Evolutionary conservation across 2,797 vertebrate genomes (phyloP).

Genomic region (Onychomys arenicola): DNA sequence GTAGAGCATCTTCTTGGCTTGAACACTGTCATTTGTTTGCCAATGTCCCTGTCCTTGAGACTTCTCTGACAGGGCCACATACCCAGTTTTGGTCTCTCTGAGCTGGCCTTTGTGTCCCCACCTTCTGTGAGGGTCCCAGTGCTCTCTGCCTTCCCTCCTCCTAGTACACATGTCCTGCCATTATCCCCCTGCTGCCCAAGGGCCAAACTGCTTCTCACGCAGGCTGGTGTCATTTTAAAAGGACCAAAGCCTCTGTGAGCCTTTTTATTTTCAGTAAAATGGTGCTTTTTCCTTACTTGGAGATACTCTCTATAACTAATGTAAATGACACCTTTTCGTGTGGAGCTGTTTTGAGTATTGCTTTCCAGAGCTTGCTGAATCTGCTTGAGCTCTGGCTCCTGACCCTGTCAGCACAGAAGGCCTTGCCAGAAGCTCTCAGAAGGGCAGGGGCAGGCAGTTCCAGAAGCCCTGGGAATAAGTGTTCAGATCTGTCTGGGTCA

Average conservation of each 20-base stretch:
- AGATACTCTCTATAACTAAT: slow-evolving; percentile 70
- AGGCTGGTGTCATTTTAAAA: slow-evolving; percentile 66
- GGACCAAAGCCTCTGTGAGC: slow-evolving; percentile 78
- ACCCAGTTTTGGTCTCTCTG: not conserved
- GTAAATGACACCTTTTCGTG: slow-evolving; percentile 68
- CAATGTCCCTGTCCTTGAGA: slow-evolving; percentile 19
- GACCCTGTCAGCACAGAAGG: not conserved
- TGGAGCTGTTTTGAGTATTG: slow-evolving; percentile 47
- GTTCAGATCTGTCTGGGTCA: slow-evolving; percentile 40
- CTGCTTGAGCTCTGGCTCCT: slow-evolving; percentile 55
- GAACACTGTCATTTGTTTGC: not conserved
- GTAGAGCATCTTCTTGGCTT: not conserved
- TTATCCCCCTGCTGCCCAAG: slow-evolving; percentile 4
- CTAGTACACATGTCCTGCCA: not conserved
- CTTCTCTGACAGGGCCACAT: slow-evolving; percentile 45
- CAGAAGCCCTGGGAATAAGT: slow-evolving; percentile 34
- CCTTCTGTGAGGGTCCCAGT: not conserved
- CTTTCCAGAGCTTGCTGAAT: slow-evolving; percentile 54
- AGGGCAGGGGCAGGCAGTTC: not conserved
- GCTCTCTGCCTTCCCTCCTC: not conserved
- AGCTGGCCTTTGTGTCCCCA: not conserved
- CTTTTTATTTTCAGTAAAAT: slow-evolving; percentile 81
- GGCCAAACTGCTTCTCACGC: slow-evolving; percentile 71
- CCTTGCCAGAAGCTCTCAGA: not conserved
- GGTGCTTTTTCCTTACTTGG: slow-evolving; percentile 81